Evolutionary conservation across 2,797 vertebrate genomes (phyloP).

Genomic region (Alauda arvensis): DNA sequence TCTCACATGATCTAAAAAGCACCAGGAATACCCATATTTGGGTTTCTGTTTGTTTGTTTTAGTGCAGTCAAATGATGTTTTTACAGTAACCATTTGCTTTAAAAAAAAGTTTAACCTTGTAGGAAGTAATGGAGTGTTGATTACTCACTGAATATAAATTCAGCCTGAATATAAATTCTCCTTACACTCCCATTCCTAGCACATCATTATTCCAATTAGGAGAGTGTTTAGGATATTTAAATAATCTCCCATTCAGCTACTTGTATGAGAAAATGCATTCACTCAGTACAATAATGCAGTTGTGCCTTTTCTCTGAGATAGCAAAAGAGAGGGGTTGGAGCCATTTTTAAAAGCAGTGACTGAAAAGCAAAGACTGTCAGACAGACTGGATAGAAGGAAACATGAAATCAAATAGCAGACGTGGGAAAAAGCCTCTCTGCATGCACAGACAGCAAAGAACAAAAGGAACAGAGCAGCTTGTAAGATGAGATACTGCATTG

Average conservation of each 20-base stretch:
- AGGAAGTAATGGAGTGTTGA: constrained; percentile 6
- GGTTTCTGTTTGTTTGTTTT: not conserved
- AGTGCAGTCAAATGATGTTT: not conserved
- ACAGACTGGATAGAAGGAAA: not conserved
- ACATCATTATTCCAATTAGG: not conserved
- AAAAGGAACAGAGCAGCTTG: not conserved
- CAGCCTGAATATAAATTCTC: constrained; percentile 1
- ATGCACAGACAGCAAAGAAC: not conserved
- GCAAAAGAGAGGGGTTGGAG: not conserved
- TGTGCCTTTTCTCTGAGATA: constrained; percentile 16
- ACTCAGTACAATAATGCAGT: constrained; percentile 18
- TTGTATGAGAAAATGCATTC: constrained; percentile 26
- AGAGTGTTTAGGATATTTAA: constrained; percentile 19
- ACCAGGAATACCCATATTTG: not conserved
- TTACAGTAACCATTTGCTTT: not conserved
- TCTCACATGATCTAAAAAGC: not conserved
- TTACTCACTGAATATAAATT: constrained; percentile 36
- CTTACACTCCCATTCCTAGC: not conserved
- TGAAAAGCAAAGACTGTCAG: not conserved
- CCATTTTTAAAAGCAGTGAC: not conserved
- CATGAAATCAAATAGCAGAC: not conserved
- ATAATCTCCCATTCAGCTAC: constrained; percentile 26
- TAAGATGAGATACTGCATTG: not conserved
- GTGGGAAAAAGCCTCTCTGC: not conserved
- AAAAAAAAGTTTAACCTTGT: not conserved